Percentiles rank a stretch among this genome's conserved stretches.
Evolutionary conservation across 1,140 invertebrate genomes (phyloP).

Genomic region (Pissodes strobi): DNA sequence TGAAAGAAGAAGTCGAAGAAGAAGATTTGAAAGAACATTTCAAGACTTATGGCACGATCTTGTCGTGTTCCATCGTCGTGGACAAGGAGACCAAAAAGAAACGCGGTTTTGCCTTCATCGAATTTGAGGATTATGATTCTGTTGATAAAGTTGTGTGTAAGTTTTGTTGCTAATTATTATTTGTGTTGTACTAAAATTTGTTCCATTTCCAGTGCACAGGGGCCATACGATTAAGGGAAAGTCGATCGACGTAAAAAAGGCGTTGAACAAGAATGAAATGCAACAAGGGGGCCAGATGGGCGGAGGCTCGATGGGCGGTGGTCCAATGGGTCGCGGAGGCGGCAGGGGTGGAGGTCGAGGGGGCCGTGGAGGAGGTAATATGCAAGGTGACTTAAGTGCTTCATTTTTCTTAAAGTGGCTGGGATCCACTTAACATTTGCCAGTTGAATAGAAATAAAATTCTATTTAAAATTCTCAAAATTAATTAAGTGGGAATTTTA

Average conservation of each 20-base stretch:
- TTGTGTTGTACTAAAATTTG: conserved; percentile 10
- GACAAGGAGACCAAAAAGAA: conserved; percentile 91
- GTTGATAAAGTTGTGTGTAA: conserved; percentile 93
- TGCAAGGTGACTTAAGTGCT: not conserved
- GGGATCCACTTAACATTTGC: not conserved
- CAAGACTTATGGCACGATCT: conserved; percentile 80
- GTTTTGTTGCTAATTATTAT: conserved; percentile 50
- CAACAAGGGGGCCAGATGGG: conserved; percentile 56
- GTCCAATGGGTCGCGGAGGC: conserved; percentile 47
- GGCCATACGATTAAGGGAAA: conserved; percentile 74
- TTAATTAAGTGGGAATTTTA: conserved; percentile 4
- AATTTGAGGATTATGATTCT: conserved; percentile 95
- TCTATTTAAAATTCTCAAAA: not conserved
- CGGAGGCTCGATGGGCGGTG: conserved; percentile 54
- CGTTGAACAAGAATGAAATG: conserved; percentile 71
- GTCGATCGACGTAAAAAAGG: conserved; percentile 81
- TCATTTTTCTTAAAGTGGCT: not conserved
- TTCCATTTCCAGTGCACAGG: conserved; percentile 40
- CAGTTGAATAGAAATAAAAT: not conserved
- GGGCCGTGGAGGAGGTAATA: conserved; percentile 52
- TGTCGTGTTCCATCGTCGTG: conserved; percentile 87
- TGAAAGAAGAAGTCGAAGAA: conserved; percentile 89
- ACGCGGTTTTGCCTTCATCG: conserved; percentile 91
- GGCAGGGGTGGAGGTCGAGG: conserved; percentile 46
- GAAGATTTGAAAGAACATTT: conserved; percentile 86